Conservation (phyloP, 2,888 invertebrate species). For the Plagiodera versicolora region DNA sequence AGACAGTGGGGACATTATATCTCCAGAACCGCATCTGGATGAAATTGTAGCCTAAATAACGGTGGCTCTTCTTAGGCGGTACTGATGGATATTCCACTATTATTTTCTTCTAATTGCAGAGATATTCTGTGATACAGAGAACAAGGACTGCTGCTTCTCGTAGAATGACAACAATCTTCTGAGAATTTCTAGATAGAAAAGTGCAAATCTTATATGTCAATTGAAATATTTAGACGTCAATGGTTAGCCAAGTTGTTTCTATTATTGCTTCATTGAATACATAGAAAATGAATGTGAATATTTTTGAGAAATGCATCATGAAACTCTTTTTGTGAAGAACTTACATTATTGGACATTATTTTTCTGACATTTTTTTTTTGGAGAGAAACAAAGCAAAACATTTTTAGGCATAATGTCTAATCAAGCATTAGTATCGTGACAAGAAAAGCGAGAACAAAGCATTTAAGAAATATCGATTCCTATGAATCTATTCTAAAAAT, state of each 20-base stretch:
- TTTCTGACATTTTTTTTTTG: too few species aligned
- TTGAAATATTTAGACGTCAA: background rate
- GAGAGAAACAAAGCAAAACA: too few species aligned
- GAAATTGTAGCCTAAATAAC: background rate
- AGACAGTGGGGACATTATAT: background rate
- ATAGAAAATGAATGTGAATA: too few species aligned
- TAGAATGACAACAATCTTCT: conserved; percentile 24
- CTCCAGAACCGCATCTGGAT: background rate
- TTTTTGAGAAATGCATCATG: too few species aligned
- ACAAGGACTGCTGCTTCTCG: conserved; percentile 54
- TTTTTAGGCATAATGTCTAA: too few species aligned
- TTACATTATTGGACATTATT: too few species aligned
- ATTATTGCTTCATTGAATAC: too few species aligned
- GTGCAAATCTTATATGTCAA: conserved; percentile 7
- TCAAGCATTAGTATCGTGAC: too few species aligned
- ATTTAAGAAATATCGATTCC: background rate
- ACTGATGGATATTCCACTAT: background rate
- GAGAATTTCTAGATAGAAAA: conserved; percentile 16
- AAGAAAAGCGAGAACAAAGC: background rate
- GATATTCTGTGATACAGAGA: conserved; percentile 57
- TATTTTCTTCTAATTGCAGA: conserved; percentile 49
- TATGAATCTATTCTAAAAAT: background rate
- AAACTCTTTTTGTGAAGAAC: too few species aligned
- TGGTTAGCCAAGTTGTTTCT: background rate
- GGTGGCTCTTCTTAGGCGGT: background rate